Evolutionary conservation across 2,113 vertebrate species (phyloP).

Genomic region (Tetraodon nigroviridis): DNA sequence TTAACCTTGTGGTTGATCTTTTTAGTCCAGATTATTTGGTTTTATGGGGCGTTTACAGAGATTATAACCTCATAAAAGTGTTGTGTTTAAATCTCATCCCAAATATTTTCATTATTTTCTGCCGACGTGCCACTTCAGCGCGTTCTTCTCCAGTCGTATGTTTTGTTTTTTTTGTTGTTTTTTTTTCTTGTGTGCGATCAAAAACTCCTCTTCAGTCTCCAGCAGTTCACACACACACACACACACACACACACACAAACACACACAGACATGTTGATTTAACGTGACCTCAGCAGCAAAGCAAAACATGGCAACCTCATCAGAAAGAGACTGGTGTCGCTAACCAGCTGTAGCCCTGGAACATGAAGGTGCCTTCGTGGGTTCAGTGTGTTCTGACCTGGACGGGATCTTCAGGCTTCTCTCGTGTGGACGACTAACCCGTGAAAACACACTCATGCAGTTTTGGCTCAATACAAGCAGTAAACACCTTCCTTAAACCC

Average conservation of each 20-base stretch:
- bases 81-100: background rate
- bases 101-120: background rate
- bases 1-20: background rate
- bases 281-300: conserved; percentile 63
- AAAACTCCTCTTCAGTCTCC: background rate
- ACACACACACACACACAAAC: conserved; percentile 20
- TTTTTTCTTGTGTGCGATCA: background rate
- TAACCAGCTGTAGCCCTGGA: conserved; percentile 53
- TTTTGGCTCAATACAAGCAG: conserved; percentile 36
- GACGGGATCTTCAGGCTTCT: conserved; percentile 21
- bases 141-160: background rate
- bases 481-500: conserved; percentile 29
- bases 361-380: conserved; percentile 49
- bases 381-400: conserved; percentile 24
- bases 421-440: conserved; percentile 20
- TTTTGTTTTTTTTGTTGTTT: background rate
- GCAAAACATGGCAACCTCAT: conserved; percentile 65
- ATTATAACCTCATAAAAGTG: background rate
- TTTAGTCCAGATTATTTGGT: background rate
- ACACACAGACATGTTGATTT: conserved; percentile 36
- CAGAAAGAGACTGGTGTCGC: conserved; percentile 50
- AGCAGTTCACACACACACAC: conserved; percentile 9
- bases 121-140: background rate
- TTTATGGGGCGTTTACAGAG: background rate
- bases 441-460: conserved; percentile 28